phyloP scores from a whole-genome alignment of 2,888 invertebrate genomes.

The Eristalis pertinax region DNA sequence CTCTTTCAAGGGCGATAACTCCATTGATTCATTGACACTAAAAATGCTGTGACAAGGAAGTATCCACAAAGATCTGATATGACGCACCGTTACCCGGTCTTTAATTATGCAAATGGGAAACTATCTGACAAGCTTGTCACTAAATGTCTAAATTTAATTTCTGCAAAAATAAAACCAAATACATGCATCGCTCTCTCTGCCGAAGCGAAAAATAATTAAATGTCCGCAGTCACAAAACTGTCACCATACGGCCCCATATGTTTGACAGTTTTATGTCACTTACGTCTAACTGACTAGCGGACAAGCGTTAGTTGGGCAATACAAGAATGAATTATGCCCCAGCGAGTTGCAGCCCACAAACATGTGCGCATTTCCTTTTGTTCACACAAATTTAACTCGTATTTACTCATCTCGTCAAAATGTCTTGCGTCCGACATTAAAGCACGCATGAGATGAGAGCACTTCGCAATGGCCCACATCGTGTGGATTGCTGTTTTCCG shows the following conservation, averaged over 20 bases:
- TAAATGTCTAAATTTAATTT: background rate
- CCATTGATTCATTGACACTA: no score
- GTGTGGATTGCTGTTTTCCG: background rate
- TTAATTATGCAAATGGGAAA: background rate
- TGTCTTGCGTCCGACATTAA: background rate
- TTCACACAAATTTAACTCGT: background rate
- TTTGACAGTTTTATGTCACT: background rate
- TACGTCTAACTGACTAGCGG: background rate
- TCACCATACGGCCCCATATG: background rate
- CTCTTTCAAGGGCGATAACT: no score
- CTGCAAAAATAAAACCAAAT: background rate
- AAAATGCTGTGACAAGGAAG: no score
- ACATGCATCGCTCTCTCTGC: background rate
- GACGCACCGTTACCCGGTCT: background rate
- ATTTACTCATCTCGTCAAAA: background rate
- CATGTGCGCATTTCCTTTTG: background rate
- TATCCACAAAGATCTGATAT: background rate
- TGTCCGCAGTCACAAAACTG: background rate
- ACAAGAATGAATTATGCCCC: background rate
- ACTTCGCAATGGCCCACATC: background rate
- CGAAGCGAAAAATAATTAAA: background rate
- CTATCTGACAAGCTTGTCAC: background rate
- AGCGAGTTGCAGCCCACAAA: background rate
- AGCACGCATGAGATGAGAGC: background rate
- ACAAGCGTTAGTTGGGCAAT: background rate